phyloP scores from a whole-genome alignment of 2,888 invertebrate genomes.

The Apodemia hepburni region DNA sequence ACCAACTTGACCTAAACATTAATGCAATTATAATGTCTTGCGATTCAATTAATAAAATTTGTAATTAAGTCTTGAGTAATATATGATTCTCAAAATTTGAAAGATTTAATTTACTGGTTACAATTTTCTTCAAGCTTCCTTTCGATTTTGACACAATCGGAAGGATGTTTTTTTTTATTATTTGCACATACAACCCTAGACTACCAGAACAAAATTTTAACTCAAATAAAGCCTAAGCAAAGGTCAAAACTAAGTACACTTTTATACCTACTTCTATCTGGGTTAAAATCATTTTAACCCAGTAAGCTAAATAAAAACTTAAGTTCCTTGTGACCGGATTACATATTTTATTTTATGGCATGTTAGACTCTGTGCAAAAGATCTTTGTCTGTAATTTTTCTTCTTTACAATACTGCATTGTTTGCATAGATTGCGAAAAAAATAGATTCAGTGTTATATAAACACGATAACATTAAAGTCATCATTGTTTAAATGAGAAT shows the following conservation, averaged over 20 bases:
- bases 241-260: neutral
- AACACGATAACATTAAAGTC: neutral
- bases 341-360: neutral
- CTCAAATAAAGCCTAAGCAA: neutral
- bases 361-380: neutral
- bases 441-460: neutral
- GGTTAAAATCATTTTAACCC: neutral
- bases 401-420: neutral
- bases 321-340: neutral
- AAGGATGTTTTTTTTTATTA: too few relatives aligned
- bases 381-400: neutral
- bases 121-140: too few relatives aligned
- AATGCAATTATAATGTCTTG: neutral
- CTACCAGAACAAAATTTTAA: too few relatives aligned
- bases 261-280: neutral
- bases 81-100: neutral
- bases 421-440: neutral
- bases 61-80: neutral
- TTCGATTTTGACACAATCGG: too few relatives aligned
- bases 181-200: too few relatives aligned
- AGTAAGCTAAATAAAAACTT: neutral
- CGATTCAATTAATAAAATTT: neutral
- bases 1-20: too few relatives aligned
- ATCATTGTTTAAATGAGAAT: neutral
- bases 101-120: neutral